A percentile compares a stretch with the other conserved stretches of the same genome.
phyloP scores from a whole-genome alignment of 2,113 vertebrate species.

The Morone chrysops region DNA sequence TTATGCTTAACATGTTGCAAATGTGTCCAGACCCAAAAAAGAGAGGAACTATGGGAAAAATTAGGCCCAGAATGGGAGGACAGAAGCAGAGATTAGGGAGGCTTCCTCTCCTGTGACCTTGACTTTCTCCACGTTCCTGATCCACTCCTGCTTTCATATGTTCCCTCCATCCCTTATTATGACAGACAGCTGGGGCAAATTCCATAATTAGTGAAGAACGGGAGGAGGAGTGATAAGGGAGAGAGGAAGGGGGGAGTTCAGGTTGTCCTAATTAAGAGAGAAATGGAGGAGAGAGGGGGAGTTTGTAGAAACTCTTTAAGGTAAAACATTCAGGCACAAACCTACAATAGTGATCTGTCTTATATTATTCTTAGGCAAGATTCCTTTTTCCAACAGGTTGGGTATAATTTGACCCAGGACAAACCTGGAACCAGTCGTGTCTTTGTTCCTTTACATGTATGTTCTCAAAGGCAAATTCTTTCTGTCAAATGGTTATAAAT shows the following conservation, averaged over 20 bases:
- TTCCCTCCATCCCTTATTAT: conserved; percentile 6
- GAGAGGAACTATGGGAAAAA: not conserved
- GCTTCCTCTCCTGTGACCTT: conserved; percentile 63
- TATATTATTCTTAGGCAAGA: no score
- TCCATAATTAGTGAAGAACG: conserved; percentile 30
- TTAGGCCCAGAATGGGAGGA: conserved; percentile 13
- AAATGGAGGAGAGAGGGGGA: not conserved
- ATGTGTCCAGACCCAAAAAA: not conserved
- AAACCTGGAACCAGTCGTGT: no score
- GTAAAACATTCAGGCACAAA: not conserved
- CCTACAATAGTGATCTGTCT: no score
- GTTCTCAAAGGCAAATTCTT: no score
- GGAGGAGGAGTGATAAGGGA: conserved; percentile 36
- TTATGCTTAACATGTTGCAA: not conserved
- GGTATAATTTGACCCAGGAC: no score
- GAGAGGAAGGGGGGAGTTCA: not conserved
- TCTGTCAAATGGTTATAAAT: no score
- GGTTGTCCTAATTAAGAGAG: not conserved
- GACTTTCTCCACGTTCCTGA: conserved; percentile 37
- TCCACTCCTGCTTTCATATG: conserved; percentile 21
- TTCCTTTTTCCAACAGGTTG: no score
- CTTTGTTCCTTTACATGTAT: no score
- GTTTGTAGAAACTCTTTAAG: not conserved
- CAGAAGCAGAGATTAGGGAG: conserved; percentile 41
- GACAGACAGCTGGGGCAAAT: conserved; percentile 39